Evolutionary conservation across 2,113 vertebrate species (phyloP).

Genomic region (Damaliscus lunatus): DNA sequence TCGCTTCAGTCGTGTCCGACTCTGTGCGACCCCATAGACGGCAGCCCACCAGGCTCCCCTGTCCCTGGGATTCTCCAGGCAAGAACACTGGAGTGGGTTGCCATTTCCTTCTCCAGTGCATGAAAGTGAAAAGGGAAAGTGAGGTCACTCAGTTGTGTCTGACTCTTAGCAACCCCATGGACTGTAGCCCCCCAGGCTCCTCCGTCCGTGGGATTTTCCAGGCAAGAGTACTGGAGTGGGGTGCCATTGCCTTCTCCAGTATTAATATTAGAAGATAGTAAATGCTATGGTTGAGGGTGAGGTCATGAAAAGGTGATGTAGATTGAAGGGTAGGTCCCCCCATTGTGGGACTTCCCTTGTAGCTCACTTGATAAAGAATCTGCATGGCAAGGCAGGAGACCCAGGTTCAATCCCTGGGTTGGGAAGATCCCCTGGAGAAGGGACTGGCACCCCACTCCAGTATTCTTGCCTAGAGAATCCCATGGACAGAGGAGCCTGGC

Average conservation of each 20-base stretch:
- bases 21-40: fast-evolving
- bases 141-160: fast-evolving
- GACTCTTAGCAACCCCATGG: no score
- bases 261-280: neutral
- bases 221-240: no score
- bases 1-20: no score
- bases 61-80: no score
- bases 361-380: neutral
- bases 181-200: no score
- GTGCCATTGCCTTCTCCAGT: no score
- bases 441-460: neutral
- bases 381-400: neutral
- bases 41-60: no score
- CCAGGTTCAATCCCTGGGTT: neutral
- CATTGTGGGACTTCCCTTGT: neutral
- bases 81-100: no score
- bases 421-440: neutral
- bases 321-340: neutral
- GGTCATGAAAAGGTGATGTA: neutral
- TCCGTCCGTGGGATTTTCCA: no score
- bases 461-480: neutral
- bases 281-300: neutral
- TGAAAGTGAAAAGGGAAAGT: no score
- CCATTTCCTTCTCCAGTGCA: no score
- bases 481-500: neutral